Evolutionary conservation across 2,888 invertebrate species (phyloP).

Genomic region (Eristalinus sepulchralis): DNA sequence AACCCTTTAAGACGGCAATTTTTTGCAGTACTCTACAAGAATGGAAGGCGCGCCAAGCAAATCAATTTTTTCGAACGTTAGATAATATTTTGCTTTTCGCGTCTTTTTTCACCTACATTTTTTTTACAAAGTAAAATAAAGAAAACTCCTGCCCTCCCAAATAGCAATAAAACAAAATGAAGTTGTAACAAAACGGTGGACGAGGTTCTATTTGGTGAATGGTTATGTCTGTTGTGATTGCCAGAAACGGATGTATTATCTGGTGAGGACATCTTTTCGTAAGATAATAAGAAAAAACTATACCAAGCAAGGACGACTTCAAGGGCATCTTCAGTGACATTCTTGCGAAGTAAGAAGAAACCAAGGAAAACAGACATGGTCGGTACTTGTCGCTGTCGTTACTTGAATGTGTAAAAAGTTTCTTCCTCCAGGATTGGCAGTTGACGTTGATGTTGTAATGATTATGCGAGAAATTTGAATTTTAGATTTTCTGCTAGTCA

Average conservation of each 20-base stretch:
- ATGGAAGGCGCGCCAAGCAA: neutral
- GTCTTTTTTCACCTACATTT: no score
- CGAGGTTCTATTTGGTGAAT: constrained; percentile 44
- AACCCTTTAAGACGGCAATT: neutral
- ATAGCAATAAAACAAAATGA: constrained; percentile 10
- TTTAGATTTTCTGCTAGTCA: constrained; percentile 57
- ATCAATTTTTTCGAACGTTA: constrained; percentile 27
- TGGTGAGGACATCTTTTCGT: constrained; percentile 38
- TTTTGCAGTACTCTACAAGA: neutral
- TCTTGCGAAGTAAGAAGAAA: neutral
- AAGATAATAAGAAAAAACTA: constrained; percentile 33
- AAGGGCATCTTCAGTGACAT: neutral
- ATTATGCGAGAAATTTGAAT: constrained; percentile 62
- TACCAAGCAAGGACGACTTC: constrained; percentile 20
- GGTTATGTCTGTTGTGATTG: constrained; percentile 51
- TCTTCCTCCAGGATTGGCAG: constrained; percentile 26
- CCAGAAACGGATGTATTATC: constrained; percentile 36
- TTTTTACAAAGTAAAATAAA: no score
- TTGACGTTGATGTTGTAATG: constrained; percentile 54
- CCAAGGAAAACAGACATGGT: constrained; percentile 6
- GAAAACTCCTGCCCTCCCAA: constrained; percentile 7
- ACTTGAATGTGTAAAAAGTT: constrained; percentile 23
- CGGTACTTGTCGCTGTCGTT: constrained; percentile 26
- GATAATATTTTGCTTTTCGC: constrained; percentile 3
- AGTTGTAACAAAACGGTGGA: constrained; percentile 10